These are phyloP conservation scores for Hylia prasina DNA, from an alignment of 2,113 vertebrate species.

Conservation along the genomic window DNA sequence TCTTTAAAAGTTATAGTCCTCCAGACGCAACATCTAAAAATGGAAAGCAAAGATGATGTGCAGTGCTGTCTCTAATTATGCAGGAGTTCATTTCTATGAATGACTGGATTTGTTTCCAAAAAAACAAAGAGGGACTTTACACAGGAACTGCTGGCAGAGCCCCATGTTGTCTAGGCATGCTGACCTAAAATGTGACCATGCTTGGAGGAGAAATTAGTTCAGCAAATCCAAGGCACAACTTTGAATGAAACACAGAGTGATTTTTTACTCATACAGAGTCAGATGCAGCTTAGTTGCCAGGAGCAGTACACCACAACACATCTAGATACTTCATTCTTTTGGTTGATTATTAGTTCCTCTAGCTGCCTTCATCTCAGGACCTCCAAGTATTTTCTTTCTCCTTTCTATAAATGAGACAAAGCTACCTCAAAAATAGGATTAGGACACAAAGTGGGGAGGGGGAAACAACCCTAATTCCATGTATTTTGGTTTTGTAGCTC, in stretches of 20 bases:
- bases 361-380: neutral
- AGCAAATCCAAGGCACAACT: slow-evolving; percentile 1
- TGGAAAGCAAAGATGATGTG: slow-evolving; percentile 40
- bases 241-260: neutral
- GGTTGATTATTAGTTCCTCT: neutral
- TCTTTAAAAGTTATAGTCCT: slow-evolving; percentile 60
- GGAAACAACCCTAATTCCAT: neutral
- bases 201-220: slow-evolving; percentile 16
- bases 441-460: neutral
- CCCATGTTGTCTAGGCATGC: slow-evolving; percentile 27
- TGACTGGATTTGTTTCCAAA: slow-evolving; percentile 32
- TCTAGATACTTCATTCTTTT: neutral
- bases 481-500: neutral
- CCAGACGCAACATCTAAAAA: slow-evolving; percentile 43
- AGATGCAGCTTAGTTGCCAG: neutral
- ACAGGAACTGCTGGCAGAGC: slow-evolving; percentile 21
- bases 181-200: slow-evolving; percentile 33
- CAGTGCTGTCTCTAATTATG: slow-evolving; percentile 34
- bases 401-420: neutral
- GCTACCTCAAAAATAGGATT: neutral
- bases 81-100: slow-evolving; percentile 45
- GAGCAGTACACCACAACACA: neutral
- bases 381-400: neutral
- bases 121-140: neutral
- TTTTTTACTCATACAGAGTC: neutral